A percentile compares a stretch with the other conserved stretches of the same genome.
Evolutionary conservation across 2,888 invertebrate genomes (phyloP).

Genomic region (Tenthredo amoena): DNA sequence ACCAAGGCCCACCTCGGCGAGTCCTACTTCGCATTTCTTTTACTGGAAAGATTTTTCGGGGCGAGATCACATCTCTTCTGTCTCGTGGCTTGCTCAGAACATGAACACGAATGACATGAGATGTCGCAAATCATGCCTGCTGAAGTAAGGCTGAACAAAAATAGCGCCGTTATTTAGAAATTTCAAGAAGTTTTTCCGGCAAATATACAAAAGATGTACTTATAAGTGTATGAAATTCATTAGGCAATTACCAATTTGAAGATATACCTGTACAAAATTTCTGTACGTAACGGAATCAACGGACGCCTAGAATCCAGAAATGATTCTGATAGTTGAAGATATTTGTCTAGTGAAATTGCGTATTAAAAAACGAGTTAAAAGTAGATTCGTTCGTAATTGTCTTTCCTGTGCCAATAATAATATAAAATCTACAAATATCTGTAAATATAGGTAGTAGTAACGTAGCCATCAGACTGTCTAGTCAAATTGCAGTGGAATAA

Average conservation of each 20-base stretch:
- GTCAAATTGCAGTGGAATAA: not conserved
- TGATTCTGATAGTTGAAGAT: not conserved
- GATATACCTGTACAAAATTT: not conserved
- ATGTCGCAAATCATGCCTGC: not conserved
- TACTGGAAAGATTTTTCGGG: conserved; percentile 28
- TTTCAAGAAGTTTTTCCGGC: not conserved
- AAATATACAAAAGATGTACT: not conserved
- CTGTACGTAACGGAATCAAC: not conserved
- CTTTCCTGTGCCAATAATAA: not conserved
- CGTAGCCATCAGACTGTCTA: not conserved
- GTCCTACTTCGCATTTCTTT: conserved; percentile 38
- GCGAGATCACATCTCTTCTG: conserved; percentile 34
- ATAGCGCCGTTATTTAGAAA: not conserved
- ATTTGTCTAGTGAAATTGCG: not conserved
- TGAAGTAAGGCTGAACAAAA: not conserved
- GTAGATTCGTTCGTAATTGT: not conserved
- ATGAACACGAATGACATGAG: not conserved
- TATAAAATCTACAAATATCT: not conserved
- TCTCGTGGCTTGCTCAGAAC: not conserved
- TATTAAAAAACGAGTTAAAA: not conserved
- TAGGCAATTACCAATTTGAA: not conserved
- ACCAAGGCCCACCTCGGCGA: conserved; percentile 49
- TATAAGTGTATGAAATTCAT: not conserved
- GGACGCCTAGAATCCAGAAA: not conserved
- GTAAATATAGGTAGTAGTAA: not conserved